phyloP scores from a whole-genome alignment of 2,113 vertebrate species.

The Entelurus aequoreus region DNA sequence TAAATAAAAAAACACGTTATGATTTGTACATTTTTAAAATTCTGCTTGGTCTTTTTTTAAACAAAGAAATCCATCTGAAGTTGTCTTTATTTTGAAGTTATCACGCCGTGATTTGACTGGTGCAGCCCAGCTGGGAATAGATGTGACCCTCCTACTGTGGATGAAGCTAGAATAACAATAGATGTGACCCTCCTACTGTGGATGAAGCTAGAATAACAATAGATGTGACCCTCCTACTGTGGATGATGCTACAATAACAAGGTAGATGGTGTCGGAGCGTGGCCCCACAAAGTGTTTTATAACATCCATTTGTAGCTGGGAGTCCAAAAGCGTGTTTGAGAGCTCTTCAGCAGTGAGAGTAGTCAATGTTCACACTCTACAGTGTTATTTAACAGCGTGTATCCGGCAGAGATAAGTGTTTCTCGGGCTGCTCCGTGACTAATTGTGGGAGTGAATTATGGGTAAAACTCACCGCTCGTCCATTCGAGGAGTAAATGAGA shows the following conservation, averaged over 20 bases:
- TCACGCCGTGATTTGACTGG: too few relatives aligned
- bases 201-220: too few relatives aligned
- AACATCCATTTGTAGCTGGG: background rate
- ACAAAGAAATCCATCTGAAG: too few relatives aligned
- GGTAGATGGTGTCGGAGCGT: background rate
- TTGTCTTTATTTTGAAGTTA: too few relatives aligned
- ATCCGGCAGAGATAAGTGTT: background rate
- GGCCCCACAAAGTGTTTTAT: slow-evolving; percentile 1
- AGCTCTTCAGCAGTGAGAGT: slow-evolving; percentile 6
- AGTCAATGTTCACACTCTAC: slow-evolving; percentile 1
- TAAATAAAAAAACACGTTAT: too few relatives aligned
- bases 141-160: too few relatives aligned
- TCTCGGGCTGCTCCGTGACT: background rate
- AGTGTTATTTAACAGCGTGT: background rate
- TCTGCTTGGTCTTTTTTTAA: too few relatives aligned
- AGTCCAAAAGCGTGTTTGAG: background rate
- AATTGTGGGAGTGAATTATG: background rate
- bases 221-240: background rate
- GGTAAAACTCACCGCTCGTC: background rate
- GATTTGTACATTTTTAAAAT: too few relatives aligned
- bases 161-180: background rate
- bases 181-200: too few relatives aligned
- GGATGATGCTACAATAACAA: background rate
- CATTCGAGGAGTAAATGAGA: background rate
- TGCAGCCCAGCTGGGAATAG: too few relatives aligned